Base-by-base conservation (phyloP, 2,797 vertebrate species). In the Dermochelys coriacea region DNA sequence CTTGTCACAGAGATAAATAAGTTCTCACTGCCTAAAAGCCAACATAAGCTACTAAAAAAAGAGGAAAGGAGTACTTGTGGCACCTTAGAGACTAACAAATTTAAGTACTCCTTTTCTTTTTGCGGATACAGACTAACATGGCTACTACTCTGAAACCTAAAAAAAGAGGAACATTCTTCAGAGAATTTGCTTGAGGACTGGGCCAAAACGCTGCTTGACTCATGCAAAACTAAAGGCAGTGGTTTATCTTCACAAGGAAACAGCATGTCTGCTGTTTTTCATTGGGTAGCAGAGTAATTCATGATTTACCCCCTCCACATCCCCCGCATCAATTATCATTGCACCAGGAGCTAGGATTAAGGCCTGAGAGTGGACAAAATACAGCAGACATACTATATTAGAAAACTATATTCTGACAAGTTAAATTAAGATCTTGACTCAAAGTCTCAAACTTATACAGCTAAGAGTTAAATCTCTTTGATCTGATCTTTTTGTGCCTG, bases 171-270 rank as follows among this genome's bases (percentile, higher is more conserved):
- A 41, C n/a, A 4, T 51, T 87, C 2, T 47, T 51, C 2, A 79
- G 14, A 45, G 6, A 37, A 79, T 79, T 88, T 4, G 16, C 80
- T 75, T 86, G 64, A 5, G 55, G 8, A 3, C 21, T 79, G 27
- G 54, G 5, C 1, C 6, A 75, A 51, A 37, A 3, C 5, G 0
- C 11, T 84, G 9, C 5, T 4, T 0, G 0, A 54, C 83, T 82
- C 90, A 80, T 16, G 3, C 8, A 57, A 84, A 84, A 80, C 4
- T 3, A 4, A 81, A 12, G 14, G 25, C 25, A 49, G 79, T 3
- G 1, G 9, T 85, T 93, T 75, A 64, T 93, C 52, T 71, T 47
- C 27, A 49, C 27, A 75, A 68, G 5, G 14, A 15, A 88, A 55
- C 8, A 0, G 2, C 34, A 18, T 2, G 8, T 12, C 25, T 6